These are phyloP conservation scores for Synanthedon vespiformis DNA, from an alignment of 2,888 invertebrate genomes.

Conservation along the genomic window DNA sequence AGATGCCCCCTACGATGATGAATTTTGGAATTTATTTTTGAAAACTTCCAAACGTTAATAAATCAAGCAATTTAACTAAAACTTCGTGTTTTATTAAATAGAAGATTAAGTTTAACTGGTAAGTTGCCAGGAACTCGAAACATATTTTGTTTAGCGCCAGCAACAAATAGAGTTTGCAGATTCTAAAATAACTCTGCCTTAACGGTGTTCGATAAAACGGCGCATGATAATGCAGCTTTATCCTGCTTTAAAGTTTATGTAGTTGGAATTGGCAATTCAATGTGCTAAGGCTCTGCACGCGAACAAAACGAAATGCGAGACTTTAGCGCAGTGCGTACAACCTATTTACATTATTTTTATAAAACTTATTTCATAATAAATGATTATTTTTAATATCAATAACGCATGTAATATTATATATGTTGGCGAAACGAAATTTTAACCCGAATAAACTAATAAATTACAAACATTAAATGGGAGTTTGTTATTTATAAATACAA, in stretches of 20 bases:
- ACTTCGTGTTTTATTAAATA: not conserved
- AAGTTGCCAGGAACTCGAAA: not conserved
- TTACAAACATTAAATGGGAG: too few species aligned
- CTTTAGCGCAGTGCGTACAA: conserved; percentile 2
- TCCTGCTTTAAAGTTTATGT: not conserved
- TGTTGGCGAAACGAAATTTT: too few species aligned
- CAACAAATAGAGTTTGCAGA: not conserved
- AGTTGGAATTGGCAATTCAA: not conserved
- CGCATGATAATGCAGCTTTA: not conserved
- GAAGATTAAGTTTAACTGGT: not conserved
- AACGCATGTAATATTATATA: too few species aligned
- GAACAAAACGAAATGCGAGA: not conserved
- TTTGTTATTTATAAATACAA: too few species aligned
- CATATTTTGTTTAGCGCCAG: not conserved
- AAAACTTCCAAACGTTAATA: too few species aligned
- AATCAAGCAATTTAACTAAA: too few species aligned
- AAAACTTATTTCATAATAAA: too few species aligned
- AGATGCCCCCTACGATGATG: too few species aligned
- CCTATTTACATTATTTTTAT: not conserved
- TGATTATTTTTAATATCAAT: too few species aligned
- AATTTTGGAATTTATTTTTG: too few species aligned
- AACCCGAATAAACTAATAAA: too few species aligned
- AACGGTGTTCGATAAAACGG: not conserved
- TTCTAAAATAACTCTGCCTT: not conserved
- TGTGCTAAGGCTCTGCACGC: not conserved